Evolutionary conservation across 92 coral and sea anemone species (phyloP).

Genomic region (Pocillopora meandrina): DNA sequence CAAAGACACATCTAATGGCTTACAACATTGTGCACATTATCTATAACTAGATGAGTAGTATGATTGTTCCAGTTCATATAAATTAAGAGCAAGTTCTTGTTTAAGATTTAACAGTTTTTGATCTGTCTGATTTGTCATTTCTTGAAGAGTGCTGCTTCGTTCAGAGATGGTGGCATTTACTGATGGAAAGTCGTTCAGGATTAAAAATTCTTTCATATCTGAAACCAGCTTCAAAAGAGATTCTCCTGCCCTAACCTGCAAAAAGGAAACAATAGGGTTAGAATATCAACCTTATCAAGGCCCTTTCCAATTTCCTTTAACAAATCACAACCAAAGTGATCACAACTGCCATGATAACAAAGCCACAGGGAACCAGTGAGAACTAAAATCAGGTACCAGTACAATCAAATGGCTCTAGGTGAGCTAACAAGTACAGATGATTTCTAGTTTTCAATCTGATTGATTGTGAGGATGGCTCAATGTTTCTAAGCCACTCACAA

Average conservation of each 20-base stretch:
- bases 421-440: no score
- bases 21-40: constrained; percentile 3
- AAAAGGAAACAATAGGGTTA: not conserved
- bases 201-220: constrained; percentile 96
- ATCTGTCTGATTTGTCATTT: constrained; percentile 75
- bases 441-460: no score
- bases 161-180: constrained; percentile 87
- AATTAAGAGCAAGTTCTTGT: constrained; percentile 75
- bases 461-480: no score
- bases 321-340: no score
- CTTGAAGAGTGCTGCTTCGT: constrained; percentile 65
- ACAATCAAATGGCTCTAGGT: no score
- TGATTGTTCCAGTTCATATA: constrained; percentile 87
- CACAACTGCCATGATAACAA: no score
- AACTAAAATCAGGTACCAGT: no score
- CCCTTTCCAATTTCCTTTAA: no score
- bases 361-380: no score
- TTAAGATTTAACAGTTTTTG: constrained; percentile 63
- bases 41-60: constrained; percentile 76
- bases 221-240: constrained; percentile 95
- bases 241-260: constrained; percentile 96
- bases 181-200: constrained; percentile 94
- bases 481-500: no score
- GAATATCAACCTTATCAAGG: not conserved
- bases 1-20: not conserved